phyloP scores from a whole-genome alignment of 2,113 vertebrate species.

The Rana temporaria region DNA sequence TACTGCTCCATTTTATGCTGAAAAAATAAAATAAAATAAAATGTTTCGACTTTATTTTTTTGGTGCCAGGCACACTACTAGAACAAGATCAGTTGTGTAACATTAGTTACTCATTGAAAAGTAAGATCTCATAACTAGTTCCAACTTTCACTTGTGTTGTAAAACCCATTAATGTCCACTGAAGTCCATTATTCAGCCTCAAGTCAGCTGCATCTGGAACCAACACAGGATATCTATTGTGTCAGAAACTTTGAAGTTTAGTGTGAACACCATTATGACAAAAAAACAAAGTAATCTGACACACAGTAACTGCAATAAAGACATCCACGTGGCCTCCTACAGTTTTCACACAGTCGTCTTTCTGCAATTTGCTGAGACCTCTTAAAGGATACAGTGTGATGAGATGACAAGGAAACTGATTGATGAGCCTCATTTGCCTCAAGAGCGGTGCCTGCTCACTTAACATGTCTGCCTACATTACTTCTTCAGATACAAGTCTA shows the following conservation, averaged over 20 bases:
- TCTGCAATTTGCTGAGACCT: not conserved
- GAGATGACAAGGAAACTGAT: conserved; percentile 15
- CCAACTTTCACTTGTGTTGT: no score
- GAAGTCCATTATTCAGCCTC: not conserved
- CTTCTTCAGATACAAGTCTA: no score
- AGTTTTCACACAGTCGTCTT: conserved; percentile 5
- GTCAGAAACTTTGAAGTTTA: not conserved
- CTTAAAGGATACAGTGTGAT: conserved; percentile 28
- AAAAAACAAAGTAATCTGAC: not conserved
- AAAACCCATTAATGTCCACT: no score
- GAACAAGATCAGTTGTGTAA: no score
- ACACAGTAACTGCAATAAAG: conserved; percentile 6
- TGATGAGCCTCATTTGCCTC: not conserved
- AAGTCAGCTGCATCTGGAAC: not conserved
- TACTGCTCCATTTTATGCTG: no score
- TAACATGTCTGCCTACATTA: not conserved
- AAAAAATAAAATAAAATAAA: no score
- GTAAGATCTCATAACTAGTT: no score
- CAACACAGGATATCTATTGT: not conserved
- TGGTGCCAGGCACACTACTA: no score
- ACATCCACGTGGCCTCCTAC: not conserved
- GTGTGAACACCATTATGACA: not conserved
- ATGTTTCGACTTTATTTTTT: no score
- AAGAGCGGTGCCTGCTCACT: not conserved
- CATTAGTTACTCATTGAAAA: no score